Evolutionary conservation across 2,797 vertebrate genomes (phyloP).

Genomic region (Hemibagrus guttatus): DNA sequence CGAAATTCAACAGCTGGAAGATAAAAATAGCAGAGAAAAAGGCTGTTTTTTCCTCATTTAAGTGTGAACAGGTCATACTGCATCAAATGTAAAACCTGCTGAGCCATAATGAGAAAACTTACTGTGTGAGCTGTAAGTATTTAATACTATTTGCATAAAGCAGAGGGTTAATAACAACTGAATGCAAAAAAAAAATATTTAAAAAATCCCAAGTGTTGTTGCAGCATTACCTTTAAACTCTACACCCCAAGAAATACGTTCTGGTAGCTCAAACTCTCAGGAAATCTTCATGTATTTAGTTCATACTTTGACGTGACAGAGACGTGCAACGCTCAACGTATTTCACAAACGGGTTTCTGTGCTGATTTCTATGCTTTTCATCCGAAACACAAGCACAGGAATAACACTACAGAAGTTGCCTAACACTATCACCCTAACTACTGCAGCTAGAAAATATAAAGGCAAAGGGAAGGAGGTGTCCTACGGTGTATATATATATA

Average conservation of each 20-base stretch:
- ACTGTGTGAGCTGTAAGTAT: not conserved
- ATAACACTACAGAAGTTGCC: not conserved
- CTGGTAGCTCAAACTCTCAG: conserved; percentile 8
- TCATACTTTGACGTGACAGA: not conserved
- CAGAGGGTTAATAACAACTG: not conserved
- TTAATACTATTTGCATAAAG: not conserved
- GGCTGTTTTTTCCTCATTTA: not conserved
- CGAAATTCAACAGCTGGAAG: not conserved
- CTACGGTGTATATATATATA: too few relatives aligned
- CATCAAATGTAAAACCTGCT: not conserved
- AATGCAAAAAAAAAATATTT: not conserved
- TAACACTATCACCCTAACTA: not conserved
- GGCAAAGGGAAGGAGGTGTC: not conserved
- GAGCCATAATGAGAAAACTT: not conserved
- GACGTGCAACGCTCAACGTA: not conserved
- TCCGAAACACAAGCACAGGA: not conserved
- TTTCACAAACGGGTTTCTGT: too few relatives aligned
- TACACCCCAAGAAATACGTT: not conserved
- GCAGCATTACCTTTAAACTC: conserved; percentile 26
- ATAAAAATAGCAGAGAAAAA: not conserved
- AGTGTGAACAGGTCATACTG: not conserved
- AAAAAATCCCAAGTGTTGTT: too few relatives aligned
- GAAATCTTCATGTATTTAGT: conserved; percentile 27
- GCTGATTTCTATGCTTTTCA: not conserved
- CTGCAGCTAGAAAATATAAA: not conserved